Percentiles rank a stretch among this genome's conserved stretches.
Conservation (phyloP, 2,888 invertebrate genomes). For the Parnassius smintheus region DNA sequence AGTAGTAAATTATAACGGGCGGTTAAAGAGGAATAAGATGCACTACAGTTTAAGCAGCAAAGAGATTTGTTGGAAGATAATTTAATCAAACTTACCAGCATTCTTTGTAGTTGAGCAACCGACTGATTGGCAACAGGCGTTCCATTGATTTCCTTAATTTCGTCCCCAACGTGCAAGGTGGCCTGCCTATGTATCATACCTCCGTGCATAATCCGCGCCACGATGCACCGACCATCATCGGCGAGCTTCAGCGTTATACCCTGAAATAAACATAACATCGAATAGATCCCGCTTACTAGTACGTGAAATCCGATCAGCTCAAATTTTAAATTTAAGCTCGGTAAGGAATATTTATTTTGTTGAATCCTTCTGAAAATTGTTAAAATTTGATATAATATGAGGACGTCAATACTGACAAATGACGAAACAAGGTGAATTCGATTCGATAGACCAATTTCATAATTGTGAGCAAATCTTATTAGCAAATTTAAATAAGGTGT, state of each 20-base stretch:
- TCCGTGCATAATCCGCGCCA: slow-evolving; percentile 99
- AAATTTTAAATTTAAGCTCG: slow-evolving; percentile 10
- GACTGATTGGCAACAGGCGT: slow-evolving; percentile 98
- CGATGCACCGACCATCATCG: slow-evolving; percentile 98
- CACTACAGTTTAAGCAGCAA: too few relatives aligned
- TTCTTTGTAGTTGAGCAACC: slow-evolving; percentile 97
- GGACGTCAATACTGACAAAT: too few relatives aligned
- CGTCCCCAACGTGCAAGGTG: slow-evolving; percentile 99
- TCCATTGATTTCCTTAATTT: slow-evolving; percentile 99
- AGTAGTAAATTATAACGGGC: too few relatives aligned
- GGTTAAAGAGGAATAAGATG: too few relatives aligned
- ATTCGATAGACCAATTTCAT: too few relatives aligned
- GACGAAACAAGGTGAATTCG: too few relatives aligned
- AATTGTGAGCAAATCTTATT: background rate
- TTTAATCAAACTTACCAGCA: slow-evolving; percentile 85
- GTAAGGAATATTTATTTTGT: background rate
- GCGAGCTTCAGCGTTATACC: slow-evolving; percentile 98
- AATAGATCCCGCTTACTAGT: background rate
- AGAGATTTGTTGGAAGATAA: too few relatives aligned
- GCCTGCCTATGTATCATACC: slow-evolving; percentile 99
- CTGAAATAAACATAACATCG: slow-evolving; percentile 69
- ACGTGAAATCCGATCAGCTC: slow-evolving; percentile 6
- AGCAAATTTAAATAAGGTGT: background rate
- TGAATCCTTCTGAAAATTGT: too few relatives aligned
- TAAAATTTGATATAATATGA: too few relatives aligned